Percentiles rank a stretch among this genome's conserved stretches.
phyloP scores from a whole-genome alignment of 2,797 vertebrate species.

The Otus scops region DNA sequence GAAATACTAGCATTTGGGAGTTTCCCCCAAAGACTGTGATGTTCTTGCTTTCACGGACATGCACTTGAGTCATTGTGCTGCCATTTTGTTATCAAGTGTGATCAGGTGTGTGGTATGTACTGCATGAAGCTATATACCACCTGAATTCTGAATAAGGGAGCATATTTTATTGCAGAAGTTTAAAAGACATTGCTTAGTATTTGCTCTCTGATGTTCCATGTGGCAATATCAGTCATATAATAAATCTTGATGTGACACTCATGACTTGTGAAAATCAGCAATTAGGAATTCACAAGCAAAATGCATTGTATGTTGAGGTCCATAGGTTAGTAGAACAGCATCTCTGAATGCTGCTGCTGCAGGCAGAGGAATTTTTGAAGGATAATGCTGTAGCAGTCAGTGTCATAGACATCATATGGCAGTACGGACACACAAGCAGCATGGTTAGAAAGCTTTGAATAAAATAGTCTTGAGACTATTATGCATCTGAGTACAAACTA shows the following conservation, averaged over 20 bases:
- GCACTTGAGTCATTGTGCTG: neutral
- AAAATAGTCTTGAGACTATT: neutral
- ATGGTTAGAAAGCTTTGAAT: neutral
- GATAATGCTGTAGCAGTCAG: neutral
- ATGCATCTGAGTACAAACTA: neutral
- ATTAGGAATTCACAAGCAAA: neutral
- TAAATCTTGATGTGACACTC: neutral
- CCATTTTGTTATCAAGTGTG: neutral
- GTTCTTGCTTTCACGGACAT: neutral
- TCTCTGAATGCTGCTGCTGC: neutral
- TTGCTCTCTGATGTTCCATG: neutral
- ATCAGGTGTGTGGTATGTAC: neutral
- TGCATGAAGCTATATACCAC: neutral
- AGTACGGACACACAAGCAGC: neutral
- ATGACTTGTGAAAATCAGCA: neutral
- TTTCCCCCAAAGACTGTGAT: neutral
- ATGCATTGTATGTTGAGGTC: neutral
- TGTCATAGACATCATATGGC: neutral
- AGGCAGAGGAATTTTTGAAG: neutral
- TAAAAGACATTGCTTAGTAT: neutral
- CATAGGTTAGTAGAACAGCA: neutral
- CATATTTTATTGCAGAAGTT: neutral
- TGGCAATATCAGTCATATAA: neutral
- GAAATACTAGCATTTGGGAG: neutral
- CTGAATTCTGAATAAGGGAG: neutral